phyloP scores from a whole-genome alignment of 2,113 vertebrate species.

The Campylorhamphus procurvoides region DNA sequence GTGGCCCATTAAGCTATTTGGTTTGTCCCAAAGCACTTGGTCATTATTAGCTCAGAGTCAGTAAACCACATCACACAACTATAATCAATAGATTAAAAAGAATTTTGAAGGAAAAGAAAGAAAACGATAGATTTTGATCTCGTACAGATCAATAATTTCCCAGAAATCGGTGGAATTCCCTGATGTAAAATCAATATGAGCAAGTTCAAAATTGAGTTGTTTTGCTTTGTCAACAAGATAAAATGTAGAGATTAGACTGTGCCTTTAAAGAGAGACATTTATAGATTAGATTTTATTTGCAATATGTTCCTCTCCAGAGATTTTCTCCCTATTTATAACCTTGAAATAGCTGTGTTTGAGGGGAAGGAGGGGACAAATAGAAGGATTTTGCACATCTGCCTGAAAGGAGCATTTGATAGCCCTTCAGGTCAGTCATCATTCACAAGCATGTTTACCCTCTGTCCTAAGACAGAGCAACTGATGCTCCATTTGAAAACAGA shows the following conservation, averaged over 20 bases:
- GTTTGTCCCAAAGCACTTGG: slow-evolving; percentile 3
- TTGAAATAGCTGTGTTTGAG: background rate
- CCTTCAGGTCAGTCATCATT: background rate
- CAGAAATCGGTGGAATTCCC: slow-evolving; percentile 51
- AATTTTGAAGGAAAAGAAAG: slow-evolving; percentile 46
- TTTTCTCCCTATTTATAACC: slow-evolving; percentile 20
- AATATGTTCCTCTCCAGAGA: slow-evolving; percentile 26
- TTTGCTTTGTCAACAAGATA: slow-evolving; percentile 54
- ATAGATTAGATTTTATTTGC: slow-evolving; percentile 46
- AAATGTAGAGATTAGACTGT: background rate
- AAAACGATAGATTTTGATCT: slow-evolving; percentile 40
- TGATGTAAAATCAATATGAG: slow-evolving; percentile 55
- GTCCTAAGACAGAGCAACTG: background rate
- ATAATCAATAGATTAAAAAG: slow-evolving; percentile 12
- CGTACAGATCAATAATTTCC: slow-evolving; percentile 9
- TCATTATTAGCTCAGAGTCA: slow-evolving; percentile 41
- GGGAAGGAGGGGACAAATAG: background rate
- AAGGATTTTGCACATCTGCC: background rate
- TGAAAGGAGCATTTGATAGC: background rate
- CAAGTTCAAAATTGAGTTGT: slow-evolving; percentile 56
- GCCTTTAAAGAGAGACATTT: slow-evolving; percentile 30
- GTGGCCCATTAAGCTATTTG: slow-evolving; percentile 20
- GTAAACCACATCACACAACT: slow-evolving; percentile 2
- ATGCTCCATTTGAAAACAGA: background rate
- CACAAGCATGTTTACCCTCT: background rate